These are phyloP conservation scores for Procavia capensis DNA, from an alignment of 2,113 vertebrate species.

Conservation along the genomic window DNA sequence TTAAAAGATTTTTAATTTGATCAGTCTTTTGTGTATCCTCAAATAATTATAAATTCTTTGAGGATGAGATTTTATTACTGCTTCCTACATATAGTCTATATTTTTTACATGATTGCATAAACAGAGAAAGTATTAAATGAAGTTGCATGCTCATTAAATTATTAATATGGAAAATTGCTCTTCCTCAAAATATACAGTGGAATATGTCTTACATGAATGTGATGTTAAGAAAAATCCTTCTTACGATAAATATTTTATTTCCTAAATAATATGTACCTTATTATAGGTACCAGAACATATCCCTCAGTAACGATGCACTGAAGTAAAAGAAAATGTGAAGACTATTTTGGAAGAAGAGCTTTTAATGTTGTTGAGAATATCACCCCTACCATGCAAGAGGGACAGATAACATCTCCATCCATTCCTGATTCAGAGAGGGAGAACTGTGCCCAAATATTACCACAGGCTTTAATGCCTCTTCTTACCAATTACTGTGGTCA, in stretches of 20 bases:
- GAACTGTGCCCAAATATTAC: neutral
- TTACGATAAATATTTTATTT: neutral
- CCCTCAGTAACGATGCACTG: neutral
- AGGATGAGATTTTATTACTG: neutral
- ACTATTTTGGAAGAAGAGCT: neutral
- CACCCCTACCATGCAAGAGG: neutral
- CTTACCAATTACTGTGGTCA: neutral
- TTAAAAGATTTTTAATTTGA: conserved; percentile 50
- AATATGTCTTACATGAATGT: neutral
- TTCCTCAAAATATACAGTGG: neutral
- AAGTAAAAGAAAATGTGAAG: neutral
- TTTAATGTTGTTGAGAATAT: neutral
- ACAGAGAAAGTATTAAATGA: neutral
- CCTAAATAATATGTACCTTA: neutral
- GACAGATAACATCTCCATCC: neutral
- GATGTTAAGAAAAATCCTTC: conserved; percentile 14
- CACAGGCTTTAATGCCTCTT: neutral
- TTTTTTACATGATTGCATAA: neutral
- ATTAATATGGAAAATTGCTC: conserved; percentile 10
- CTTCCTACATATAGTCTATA: neutral
- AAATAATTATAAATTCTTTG: conserved; percentile 26
- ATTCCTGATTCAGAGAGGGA: neutral
- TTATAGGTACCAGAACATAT: neutral
- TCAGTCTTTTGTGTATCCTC: neutral
- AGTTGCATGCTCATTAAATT: conserved; percentile 1